Evolutionary conservation across 2,888 invertebrate genomes (phyloP).

Genomic region (Thyatira batis): DNA sequence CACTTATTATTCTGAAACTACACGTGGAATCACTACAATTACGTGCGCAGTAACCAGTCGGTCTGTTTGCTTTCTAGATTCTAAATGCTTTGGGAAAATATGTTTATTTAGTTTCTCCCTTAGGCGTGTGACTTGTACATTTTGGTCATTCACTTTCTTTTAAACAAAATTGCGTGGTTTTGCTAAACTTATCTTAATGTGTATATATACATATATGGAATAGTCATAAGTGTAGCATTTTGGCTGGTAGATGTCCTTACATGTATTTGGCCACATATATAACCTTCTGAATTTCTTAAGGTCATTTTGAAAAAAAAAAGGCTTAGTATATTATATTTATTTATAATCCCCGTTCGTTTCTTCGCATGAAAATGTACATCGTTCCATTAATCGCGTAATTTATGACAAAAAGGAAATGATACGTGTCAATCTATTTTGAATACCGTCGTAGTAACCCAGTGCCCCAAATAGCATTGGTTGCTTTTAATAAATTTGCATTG

Average conservation of each 20-base stretch:
- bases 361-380: not conserved
- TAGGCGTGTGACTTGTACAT: not conserved
- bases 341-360: not conserved
- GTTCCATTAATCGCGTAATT: not conserved
- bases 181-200: no score
- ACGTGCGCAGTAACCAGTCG: conserved; percentile 29
- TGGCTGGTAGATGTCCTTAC: no score
- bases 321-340: not conserved
- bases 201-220: no score
- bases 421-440: conserved; percentile 7
- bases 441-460: conserved; percentile 30
- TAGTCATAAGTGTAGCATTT: no score
- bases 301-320: no score
- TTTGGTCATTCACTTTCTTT: not conserved
- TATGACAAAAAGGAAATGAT: not conserved
- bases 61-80: conserved; percentile 35
- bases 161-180: no score
- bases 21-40: conserved; percentile 32
- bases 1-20: conserved; percentile 18
- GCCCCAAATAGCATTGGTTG: conserved; percentile 25
- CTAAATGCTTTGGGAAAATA: conserved; percentile 28
- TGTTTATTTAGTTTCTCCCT: conserved; percentile 8
- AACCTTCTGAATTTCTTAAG: no score
- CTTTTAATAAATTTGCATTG: conserved; percentile 44
- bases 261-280: no score